A percentile compares a stretch with the other conserved stretches of the same genome.
These are phyloP conservation scores for Enteromius viviparus DNA, from an alignment of 2,797 vertebrate genomes.

Conservation along the genomic window DNA sequence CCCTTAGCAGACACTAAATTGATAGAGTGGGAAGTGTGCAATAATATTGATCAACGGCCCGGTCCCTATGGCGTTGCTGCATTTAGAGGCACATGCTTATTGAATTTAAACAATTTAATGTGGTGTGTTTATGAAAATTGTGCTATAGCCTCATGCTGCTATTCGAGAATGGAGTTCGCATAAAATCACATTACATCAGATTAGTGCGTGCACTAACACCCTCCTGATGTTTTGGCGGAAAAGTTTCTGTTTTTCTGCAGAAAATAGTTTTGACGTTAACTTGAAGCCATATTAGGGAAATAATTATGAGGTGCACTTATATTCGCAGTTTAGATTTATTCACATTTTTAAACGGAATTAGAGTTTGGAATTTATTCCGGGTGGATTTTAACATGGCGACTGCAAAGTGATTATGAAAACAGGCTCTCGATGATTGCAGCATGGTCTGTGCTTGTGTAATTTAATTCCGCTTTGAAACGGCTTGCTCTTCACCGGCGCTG, in stretches of 20 bases:
- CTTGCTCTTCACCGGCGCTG: background rate
- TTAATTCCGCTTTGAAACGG: conserved; percentile 13
- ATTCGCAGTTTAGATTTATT: conserved; percentile 13
- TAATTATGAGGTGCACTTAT: background rate
- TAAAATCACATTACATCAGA: conserved; percentile 53
- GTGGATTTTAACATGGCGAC: background rate
- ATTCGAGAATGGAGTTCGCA: conserved; percentile 42
- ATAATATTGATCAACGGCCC: conserved; percentile 76
- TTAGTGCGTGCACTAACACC: conserved; percentile 41
- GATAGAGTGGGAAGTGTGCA: conserved; percentile 75
- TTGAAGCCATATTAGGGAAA: conserved; percentile 3
- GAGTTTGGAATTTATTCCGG: conserved; percentile 9
- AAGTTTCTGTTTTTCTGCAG: conserved; percentile 7
- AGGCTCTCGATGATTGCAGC: background rate
- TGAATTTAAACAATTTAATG: conserved; percentile 76
- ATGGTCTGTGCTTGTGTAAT: conserved; percentile 7
- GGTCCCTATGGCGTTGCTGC: conserved; percentile 68
- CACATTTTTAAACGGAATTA: background rate
- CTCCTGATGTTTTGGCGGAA: conserved; percentile 8
- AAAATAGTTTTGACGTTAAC: conserved; percentile 10
- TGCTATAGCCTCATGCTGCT: conserved; percentile 31
- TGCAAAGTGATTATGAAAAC: conserved; percentile 31
- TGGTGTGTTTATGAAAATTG: conserved; percentile 61
- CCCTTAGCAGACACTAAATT: conserved; percentile 79
- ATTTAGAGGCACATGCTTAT: conserved; percentile 76